These are phyloP conservation scores for Tetramorium bicarinatum DNA, from an alignment of 2,888 invertebrate species.

Conservation along the genomic window DNA sequence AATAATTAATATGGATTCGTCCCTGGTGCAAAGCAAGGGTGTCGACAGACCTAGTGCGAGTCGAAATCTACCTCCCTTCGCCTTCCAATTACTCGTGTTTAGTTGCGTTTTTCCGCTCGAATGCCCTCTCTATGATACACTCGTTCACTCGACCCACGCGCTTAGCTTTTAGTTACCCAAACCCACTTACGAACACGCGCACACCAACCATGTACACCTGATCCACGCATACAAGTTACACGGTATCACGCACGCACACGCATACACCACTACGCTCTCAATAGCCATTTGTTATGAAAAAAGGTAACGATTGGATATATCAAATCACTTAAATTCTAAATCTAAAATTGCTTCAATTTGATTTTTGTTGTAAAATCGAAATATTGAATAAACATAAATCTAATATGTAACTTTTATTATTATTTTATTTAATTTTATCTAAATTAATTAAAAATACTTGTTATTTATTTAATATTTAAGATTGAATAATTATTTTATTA, in stretches of 20 bases:
- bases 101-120: constrained; percentile 86
- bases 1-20: constrained; percentile 73
- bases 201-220: constrained; percentile 61
- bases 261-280: constrained; percentile 40
- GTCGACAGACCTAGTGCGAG: constrained; percentile 73
- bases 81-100: constrained; percentile 86
- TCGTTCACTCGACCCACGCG: constrained; percentile 83
- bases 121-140: constrained; percentile 85
- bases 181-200: constrained; percentile 80
- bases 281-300: constrained; percentile 68
- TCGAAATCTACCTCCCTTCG: constrained; percentile 76
- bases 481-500: background rate
- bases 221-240: constrained; percentile 35
- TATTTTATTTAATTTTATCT: background rate
- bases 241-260: constrained; percentile 13
- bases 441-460: background rate
- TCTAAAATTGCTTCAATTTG: constrained; percentile 66
- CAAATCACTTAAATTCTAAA: constrained; percentile 79
- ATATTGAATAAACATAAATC: background rate
- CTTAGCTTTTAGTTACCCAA: constrained; percentile 84
- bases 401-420: background rate
- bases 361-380: background rate
- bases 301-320: constrained; percentile 76
- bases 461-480: background rate
- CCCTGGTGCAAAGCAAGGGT: constrained; percentile 70